Evolutionary conservation across 2,888 invertebrate species (phyloP), one percentile per base, ranked within the genome.

Genomic region (Rhyacophila evoluta): DNA sequence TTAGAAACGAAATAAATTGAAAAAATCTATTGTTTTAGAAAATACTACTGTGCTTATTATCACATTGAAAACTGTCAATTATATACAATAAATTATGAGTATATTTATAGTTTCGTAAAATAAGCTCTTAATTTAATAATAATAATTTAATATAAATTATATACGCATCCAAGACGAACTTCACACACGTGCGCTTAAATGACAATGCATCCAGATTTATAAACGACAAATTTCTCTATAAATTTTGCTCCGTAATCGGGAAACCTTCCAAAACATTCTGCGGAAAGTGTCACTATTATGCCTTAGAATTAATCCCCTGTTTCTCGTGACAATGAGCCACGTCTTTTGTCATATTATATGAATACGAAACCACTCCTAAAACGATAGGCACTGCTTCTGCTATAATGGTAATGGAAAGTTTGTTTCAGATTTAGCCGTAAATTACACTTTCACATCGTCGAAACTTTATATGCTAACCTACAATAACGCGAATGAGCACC

Each of bases 261-360:
- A 55, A 55, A 55, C 33, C 72, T 75, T 75, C 68, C 38, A 36
- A 38, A 27, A 72, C 37, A 55, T 55, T 55, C 72, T 25, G 37
- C 72, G 1, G 25, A 72, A 27, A 27, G 37, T 38, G 37, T 29
- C 74, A 27, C 29, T 36, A 55, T 79, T 74, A 75, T 79, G 27
- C 73, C 68, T 68, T 68, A 67, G 69, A 77, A 80, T 80, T 80
- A 80, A 80, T 80, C 74, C 77, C 39, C 71, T 68, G 68, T 37
- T 77, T 33, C 27, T 55, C 12, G 71, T 67, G 79, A 80, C 80
- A 80, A 80, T 80, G 78, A 55, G 25, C 72, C 74, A 36, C 72
- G 68, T 78, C 74, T 38, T 55, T 77, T 71, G 73, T 79, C 77
- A 77, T 79, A 37, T 28, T 38, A 28, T 72, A 12, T 37, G 67